phyloP scores from a whole-genome alignment of 2,797 vertebrate genomes.

The Otus scops region DNA sequence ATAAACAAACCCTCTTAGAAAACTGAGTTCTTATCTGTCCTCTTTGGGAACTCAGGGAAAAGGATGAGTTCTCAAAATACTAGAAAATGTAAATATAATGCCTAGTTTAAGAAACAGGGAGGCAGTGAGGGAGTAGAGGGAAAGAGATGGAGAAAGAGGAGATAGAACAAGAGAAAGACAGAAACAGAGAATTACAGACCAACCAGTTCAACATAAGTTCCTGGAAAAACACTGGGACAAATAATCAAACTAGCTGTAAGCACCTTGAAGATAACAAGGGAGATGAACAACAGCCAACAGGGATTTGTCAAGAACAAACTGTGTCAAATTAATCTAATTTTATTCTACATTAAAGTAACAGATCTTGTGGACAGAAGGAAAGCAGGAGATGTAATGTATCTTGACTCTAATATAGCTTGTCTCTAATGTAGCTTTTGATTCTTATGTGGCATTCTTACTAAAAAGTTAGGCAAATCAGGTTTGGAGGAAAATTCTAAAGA shows the following conservation, averaged over 20 bases:
- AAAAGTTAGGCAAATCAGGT: neutral
- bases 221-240: neutral
- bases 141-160: neutral
- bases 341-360: neutral
- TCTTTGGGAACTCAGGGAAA: neutral
- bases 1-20: neutral
- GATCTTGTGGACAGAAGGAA: neutral
- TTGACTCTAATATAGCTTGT: neutral
- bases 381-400: neutral
- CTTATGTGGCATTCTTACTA: neutral
- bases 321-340: constrained; percentile 18
- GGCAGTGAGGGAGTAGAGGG: neutral
- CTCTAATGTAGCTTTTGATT: neutral
- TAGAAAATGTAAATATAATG: neutral
- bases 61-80: neutral
- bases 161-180: neutral
- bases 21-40: neutral
- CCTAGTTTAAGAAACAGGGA: neutral
- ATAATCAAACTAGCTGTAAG: neutral
- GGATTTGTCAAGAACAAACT: constrained; percentile 13
- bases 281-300: neutral
- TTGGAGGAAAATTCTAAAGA: neutral
- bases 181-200: neutral
- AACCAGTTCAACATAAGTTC: neutral
- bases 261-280: neutral